Base-by-base conservation (phyloP, 2,113 vertebrate genomes). In the Trematomus loennbergii region DNA sequence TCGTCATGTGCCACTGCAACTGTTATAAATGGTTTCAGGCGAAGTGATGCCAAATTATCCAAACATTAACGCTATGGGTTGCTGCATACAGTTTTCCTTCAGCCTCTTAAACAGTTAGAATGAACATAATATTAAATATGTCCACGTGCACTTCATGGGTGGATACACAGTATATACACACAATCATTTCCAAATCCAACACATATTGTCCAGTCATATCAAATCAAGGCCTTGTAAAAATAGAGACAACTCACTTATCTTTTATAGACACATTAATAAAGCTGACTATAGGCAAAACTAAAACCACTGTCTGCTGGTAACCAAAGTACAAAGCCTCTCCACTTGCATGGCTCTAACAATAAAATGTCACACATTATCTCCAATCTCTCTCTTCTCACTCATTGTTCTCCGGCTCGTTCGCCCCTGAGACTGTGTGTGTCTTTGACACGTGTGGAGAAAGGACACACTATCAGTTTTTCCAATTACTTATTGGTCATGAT, bases 401-500 rank as follows among this genome's bases (percentile, higher is more conserved):
- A 29, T 29, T 66, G 72, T 33, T 75, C 57, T 49, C 15, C 57
- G 46, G n/a, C 69, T 70, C 0, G 17, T 12, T 53, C 1, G 0
- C 43, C 61, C 55, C 58, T 29, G 25, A 72, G 75, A 67, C 50
- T 3, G 22, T 48, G 40, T 71, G 62, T 43, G 79, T 58, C 79
- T 87, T 90, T 84, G 88, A 86, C 92, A 83, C 69, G 43, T 78
- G 79, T 48, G 75, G 29, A 75, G 69, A 77, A 89, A 85, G 88
- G 86, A 88, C 84, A 64, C 84, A 36, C 58, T 79, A 86, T 89
- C 92, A 75, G 81, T 80, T 89, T 87, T 91, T 89, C 84, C 93
- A 96, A 96, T 97, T 96, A 96, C 95, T 95, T 96, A 96, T 95
- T 96, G 96, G 96, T 98, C 96, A 95, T 95, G 96, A 97, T 96